These are phyloP conservation scores for Nothura maculosa DNA, from an alignment of 2,797 vertebrate species.

Conservation along the genomic window DNA sequence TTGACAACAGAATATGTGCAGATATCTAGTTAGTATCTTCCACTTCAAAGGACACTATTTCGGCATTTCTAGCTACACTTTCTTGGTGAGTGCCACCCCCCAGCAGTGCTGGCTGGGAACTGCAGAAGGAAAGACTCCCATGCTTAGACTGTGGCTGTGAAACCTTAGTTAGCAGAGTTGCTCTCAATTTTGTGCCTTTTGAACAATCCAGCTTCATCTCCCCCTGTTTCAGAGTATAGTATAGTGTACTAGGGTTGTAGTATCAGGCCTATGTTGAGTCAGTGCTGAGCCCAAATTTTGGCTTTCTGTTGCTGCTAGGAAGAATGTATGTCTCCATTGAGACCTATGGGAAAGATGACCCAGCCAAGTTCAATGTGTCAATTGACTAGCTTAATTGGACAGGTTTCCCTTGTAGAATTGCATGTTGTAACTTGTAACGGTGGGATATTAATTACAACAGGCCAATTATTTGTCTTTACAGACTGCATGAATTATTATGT, in stretches of 20 bases:
- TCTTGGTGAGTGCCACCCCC: background rate
- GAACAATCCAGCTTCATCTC: background rate
- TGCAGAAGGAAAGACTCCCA: background rate
- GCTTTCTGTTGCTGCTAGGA: background rate
- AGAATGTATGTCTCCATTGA: background rate
- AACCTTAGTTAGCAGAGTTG: background rate
- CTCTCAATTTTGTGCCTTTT: background rate
- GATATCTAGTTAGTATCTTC: accelerated
- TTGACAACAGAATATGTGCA: background rate
- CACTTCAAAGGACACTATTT: background rate
- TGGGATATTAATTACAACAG: background rate
- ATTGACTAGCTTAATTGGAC: background rate
- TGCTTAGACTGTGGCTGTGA: background rate
- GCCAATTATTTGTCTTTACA: background rate
- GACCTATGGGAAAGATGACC: background rate
- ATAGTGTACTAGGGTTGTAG: background rate
- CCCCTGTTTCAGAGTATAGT: background rate
- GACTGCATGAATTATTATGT: background rate
- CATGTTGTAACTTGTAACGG: background rate
- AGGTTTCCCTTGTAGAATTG: background rate
- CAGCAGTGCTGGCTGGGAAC: background rate
- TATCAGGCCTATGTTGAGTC: background rate
- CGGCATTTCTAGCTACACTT: background rate
- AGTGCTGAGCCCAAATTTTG: background rate
- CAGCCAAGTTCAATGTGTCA: background rate